Evolutionary conservation across 2,113 vertebrate genomes (phyloP).

Genomic region (Pteruthius melanotis): DNA sequence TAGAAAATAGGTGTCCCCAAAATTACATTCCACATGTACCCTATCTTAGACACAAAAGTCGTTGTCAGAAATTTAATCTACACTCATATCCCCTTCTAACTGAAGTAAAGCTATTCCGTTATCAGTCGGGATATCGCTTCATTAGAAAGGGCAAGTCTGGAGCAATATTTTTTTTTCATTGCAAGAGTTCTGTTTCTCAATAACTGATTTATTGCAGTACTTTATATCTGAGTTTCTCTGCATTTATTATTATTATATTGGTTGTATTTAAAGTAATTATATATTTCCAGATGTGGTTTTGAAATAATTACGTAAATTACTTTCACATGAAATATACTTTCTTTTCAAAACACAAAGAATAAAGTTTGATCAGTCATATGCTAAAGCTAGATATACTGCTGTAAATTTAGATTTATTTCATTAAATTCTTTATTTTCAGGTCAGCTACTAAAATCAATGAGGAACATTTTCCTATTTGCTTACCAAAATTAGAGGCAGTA

Average conservation of each 20-base stretch:
- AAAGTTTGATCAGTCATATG: not conserved
- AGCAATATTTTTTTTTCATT: not conserved
- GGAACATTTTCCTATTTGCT: not conserved
- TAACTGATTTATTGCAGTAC: not conserved
- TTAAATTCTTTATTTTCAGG: not conserved
- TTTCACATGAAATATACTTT: not conserved
- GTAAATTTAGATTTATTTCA: not conserved
- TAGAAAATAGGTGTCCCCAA: not conserved
- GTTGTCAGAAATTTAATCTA: not conserved
- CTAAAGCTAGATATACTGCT: not conserved
- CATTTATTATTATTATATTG: conserved; percentile 10
- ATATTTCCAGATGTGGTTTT: conserved; percentile 12
- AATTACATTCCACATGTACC: not conserved
- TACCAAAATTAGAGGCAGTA: not conserved
- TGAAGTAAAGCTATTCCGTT: not conserved
- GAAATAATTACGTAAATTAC: not conserved
- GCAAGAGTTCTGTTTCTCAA: not conserved
- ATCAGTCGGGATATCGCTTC: not conserved
- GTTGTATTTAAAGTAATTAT: conserved; percentile 13
- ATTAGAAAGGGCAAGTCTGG: not conserved
- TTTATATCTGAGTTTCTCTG: not conserved
- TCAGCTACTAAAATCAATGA: not conserved
- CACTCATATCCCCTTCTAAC: not conserved
- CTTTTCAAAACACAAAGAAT: not conserved
- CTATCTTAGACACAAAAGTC: not conserved